Base-by-base conservation (phyloP, 2,113 vertebrate species). In the Clarias gariepinus region DNA sequence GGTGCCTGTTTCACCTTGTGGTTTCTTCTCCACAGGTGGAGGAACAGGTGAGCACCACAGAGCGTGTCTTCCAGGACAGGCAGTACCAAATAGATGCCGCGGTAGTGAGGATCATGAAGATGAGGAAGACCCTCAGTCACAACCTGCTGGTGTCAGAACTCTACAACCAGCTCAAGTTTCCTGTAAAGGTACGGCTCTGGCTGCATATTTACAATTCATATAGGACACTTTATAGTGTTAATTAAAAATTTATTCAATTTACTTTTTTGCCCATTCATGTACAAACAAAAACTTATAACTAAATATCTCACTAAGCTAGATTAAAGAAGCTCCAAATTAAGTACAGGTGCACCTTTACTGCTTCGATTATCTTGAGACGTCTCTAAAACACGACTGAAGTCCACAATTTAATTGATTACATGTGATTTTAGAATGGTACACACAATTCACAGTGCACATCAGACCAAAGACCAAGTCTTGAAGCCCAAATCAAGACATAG, bases 11-110 rank as follows among this genome's bases (percentile, higher is more conserved):
- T n/a, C 64, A 9, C 28, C 21, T 52, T 41, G 16, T 53, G 2
- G 53, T 36, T 16, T n/a, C 0, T 15, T 82, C 77, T 53, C 8
- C 1, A 5, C 90, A 99, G 98, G 98, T 99, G 90, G 98, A 99
- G 88, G 98, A 99, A 83, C 98, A 99, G 93, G 98, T 97, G 91
- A 99, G 97, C 91, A 99, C 98, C 91, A 99, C 98, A 33, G 98
- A 99, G 87, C 92, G 98, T 85, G 98, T 99, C 80, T 99, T 98
- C 93, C 98, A 99, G 94, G 98, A 99, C 92, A 95, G 98, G 85
- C 98, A 99, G 78, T 99, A 99, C 94, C 98, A 99, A 93, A 99
- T 99, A 1, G 98, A 99, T 55, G 98, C 98, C 4, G 98, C 98
- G 64, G 98, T 99, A 30, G 98, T 99, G 83, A 94, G 98, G 81